Evolutionary conservation across 2,888 invertebrate genomes (phyloP), one percentile per base, ranked within the genome.

Genomic region (Cecidostiba fungosa): DNA sequence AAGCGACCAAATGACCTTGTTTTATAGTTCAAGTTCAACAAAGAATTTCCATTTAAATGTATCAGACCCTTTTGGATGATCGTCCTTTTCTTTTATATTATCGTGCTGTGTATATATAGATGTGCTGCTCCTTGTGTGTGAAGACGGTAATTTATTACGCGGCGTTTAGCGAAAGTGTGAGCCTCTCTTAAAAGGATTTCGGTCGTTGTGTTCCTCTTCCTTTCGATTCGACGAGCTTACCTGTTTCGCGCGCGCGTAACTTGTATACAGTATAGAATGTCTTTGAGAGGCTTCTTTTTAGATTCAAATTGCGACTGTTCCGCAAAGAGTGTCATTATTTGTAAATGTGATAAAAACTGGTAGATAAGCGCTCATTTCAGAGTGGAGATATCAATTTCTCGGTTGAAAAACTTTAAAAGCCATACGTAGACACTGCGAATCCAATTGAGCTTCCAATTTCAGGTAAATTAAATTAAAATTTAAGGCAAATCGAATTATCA

Each of bases 1-100:
- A 62, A 12, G 62, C 77, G 59, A 62, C 77, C 83, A 80, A 83
- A 83, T 83, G 80, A 87, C 86, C 86, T 85, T 87, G 86, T 87
- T 87, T 85, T 85, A 87, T 85, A 87, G 86, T 87, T 87, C 86
- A 87, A 87, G 86, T 85, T 85, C 76, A 76, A 82, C 85, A 78
- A 85, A 82, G 82, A 86, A 29, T n/a, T 73, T 69, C 66, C 70
- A 76, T 79, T 82, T 82, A 36, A 83, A 80, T 66, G 29, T 86
- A 59, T 79, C 43, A 39, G 78, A 36, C 39, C 62, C 69, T 77
- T 85, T 77, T 77, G 69, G 29, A 66, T 66, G 72, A 82, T 81
- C 43, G 32, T 79, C 43, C 47, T 72, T 72, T 77, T 83, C 36
- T 76, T 43, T 78, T 70, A 50, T 70, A 43, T 43, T 2, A n/a